Evolutionary conservation across 1,140 invertebrate genomes (phyloP).

Genomic region (Ostrea edulis): DNA sequence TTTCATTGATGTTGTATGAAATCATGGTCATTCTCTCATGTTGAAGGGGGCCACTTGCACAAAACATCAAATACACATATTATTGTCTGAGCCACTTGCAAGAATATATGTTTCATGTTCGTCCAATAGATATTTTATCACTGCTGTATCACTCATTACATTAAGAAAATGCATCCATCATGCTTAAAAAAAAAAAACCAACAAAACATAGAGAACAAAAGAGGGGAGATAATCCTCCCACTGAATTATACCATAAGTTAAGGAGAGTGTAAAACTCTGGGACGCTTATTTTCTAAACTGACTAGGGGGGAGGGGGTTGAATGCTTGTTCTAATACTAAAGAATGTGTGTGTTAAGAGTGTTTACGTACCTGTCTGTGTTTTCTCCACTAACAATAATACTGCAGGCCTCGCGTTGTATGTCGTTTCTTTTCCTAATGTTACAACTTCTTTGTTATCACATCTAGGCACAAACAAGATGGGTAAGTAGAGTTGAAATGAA

Average conservation of each 20-base stretch:
- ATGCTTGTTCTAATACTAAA: slow-evolving; percentile 29
- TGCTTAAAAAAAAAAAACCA: neutral
- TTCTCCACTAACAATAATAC: neutral
- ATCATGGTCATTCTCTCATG: slow-evolving; percentile 5
- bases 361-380: slow-evolving; percentile 3
- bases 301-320: neutral
- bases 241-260: neutral
- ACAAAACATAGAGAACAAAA: neutral
- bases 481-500: slow-evolving; percentile 20
- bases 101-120: neutral
- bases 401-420: neutral
- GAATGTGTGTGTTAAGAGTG: slow-evolving; percentile 12
- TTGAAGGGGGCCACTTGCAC: neutral
- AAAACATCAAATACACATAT: neutral
- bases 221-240: neutral
- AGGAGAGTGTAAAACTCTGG: neutral
- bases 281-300: neutral
- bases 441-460: slow-evolving; percentile 35
- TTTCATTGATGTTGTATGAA: slow-evolving; percentile 23
- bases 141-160: neutral
- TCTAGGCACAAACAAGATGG: slow-evolving; percentile 33
- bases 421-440: slow-evolving; percentile 26
- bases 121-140: neutral
- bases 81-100: neutral
- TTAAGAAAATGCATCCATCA: slow-evolving; percentile 20